These are phyloP conservation scores for Synergus gifuensis DNA, from an alignment of 2,888 invertebrate species.

Conservation along the genomic window DNA sequence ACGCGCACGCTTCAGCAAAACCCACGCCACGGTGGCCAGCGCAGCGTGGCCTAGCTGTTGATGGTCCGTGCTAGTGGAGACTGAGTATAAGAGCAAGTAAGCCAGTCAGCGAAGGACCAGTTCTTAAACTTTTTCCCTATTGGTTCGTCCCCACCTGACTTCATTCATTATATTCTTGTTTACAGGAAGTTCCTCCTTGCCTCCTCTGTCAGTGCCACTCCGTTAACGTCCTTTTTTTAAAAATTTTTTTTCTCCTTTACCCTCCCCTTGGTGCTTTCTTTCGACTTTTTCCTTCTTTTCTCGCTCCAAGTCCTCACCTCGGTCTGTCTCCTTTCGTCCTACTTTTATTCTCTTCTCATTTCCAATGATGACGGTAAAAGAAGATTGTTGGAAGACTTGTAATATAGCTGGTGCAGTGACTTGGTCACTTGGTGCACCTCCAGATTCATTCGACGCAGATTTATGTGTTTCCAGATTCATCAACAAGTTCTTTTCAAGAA, in stretches of 20 bases:
- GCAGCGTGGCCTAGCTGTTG: slow-evolving; percentile 23
- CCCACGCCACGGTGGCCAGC: slow-evolving; percentile 48
- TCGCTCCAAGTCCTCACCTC: slow-evolving; percentile 46
- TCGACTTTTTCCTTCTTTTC: slow-evolving; percentile 44
- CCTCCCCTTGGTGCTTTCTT: slow-evolving; percentile 50
- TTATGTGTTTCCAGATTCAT: background rate
- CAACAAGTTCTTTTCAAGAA: background rate
- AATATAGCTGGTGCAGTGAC: background rate
- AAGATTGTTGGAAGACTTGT: slow-evolving; percentile 33
- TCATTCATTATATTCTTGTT: slow-evolving; percentile 69
- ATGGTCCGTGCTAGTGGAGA: slow-evolving; percentile 9
- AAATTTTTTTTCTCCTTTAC: slow-evolving; percentile 46
- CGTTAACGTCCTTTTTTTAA: slow-evolving; percentile 48
- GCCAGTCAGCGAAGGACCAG: slow-evolving; percentile 53
- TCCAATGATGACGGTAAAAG: slow-evolving; percentile 38
- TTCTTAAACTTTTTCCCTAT: slow-evolving; percentile 60
- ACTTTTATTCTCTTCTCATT: slow-evolving; percentile 50
- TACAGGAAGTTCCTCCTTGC: slow-evolving; percentile 62
- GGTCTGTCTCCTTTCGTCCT: slow-evolving; percentile 52
- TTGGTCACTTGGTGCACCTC: background rate
- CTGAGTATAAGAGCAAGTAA: background rate
- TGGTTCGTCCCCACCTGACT: slow-evolving; percentile 54
- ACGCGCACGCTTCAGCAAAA: slow-evolving; percentile 50
- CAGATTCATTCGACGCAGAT: background rate
- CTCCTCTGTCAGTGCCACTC: slow-evolving; percentile 49